phyloP scores from a whole-genome alignment of 2,113 vertebrate species.

The Coryphaenoides rupestris region DNA sequence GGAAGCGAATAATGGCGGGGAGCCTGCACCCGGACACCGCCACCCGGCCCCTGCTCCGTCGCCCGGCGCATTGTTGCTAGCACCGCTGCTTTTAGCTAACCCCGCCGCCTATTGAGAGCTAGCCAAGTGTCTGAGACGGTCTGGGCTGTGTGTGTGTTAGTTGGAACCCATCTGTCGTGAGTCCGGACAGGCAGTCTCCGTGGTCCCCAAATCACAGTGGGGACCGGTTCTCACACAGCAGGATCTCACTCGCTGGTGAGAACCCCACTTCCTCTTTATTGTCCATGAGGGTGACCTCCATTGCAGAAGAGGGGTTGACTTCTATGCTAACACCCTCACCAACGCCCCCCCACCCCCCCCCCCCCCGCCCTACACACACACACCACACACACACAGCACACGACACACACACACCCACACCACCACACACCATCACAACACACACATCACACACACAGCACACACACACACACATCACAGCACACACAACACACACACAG shows the following conservation, averaged over 20 bases:
- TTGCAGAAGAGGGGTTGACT: not conserved
- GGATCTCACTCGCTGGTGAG: not conserved
- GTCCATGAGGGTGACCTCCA: not conserved
- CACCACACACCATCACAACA: no score
- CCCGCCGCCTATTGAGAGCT: constrained; percentile 18
- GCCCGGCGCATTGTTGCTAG: constrained; percentile 14
- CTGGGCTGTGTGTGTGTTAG: constrained; percentile 44
- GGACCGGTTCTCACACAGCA: not conserved
- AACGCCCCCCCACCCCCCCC: no score
- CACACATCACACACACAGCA: no score
- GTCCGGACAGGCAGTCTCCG: not conserved
- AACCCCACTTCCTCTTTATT: not conserved
- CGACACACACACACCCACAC: no score
- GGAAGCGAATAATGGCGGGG: constrained; percentile 42
- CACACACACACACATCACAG: no score
- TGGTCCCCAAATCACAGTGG: no score
- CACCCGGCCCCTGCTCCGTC: constrained; percentile 14
- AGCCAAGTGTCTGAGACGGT: constrained; percentile 54
- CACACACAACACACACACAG: no score
- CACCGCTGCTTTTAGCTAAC: constrained; percentile 1
- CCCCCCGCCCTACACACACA: no score
- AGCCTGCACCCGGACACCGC: constrained; percentile 38
- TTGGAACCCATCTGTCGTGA: constrained; percentile 51
- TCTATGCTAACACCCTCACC: not conserved
- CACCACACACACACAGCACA: no score